Percentiles rank a stretch among this genome's conserved stretches.
Conservation (phyloP, 1,140 invertebrate genomes). For the Tribolium castaneum region DNA sequence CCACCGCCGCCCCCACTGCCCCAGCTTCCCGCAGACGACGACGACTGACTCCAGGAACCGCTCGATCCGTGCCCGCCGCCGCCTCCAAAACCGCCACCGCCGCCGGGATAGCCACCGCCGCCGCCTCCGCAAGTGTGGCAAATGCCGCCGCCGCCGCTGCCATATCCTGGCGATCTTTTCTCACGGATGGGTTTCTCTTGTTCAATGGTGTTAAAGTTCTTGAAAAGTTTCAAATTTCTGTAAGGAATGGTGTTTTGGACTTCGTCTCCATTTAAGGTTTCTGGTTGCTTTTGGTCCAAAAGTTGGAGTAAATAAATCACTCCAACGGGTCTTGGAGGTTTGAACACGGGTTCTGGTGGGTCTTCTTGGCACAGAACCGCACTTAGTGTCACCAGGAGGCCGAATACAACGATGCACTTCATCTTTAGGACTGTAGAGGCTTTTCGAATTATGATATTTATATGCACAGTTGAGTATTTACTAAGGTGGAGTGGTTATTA, state of each 20-base stretch:
- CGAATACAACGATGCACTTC: conserved; percentile 7
- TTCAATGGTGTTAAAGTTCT: background rate
- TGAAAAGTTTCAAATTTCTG: background rate
- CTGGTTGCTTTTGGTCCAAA: background rate
- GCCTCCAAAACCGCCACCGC: background rate
- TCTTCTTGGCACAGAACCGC: background rate
- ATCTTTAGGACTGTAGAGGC: background rate
- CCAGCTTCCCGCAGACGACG: background rate
- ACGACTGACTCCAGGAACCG: background rate
- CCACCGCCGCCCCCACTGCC: background rate
- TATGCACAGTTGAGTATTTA: background rate
- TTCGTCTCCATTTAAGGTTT: background rate
- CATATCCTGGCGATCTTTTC: conserved; percentile 5
- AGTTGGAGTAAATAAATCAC: conserved; percentile 10
- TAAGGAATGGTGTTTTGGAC: background rate
- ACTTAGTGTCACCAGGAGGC: background rate
- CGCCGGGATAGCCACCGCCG: background rate
- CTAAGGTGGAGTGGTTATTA: conserved; percentile 1
- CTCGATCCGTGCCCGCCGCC: background rate
- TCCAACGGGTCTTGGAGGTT: background rate
- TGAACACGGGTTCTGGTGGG: background rate
- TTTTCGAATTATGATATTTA: background rate
- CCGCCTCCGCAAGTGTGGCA: background rate
- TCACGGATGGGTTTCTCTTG: background rate
- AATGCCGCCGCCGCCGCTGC: background rate